Base-by-base conservation (phyloP, 2,113 vertebrate genomes). In the Datnioides undecimradiatus region DNA sequence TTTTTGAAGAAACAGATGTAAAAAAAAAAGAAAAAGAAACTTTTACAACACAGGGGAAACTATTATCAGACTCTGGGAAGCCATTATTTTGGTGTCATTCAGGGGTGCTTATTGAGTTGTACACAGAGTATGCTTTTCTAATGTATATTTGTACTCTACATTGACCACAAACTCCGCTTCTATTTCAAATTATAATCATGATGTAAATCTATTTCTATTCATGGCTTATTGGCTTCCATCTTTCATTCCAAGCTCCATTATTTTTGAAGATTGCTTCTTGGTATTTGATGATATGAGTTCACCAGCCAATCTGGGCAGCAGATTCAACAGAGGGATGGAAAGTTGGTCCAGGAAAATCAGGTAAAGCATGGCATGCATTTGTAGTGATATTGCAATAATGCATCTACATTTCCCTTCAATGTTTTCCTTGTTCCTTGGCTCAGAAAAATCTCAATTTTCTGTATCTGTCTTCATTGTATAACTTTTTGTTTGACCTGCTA, bases 71-170 rank as follows among this genome's bases (percentile, higher is more conserved):
- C 76, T 72, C 73, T 36, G 27, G n/a, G 73, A 81, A 85, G 70
- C 59, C 80, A 86, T 90, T 85, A 90, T 76, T 80, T 72, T 36
- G 34, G 31, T 73, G 86, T 79, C 78, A 80, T 82, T 87, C 84
- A 84, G 62, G 27, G 74, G 10, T 48, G 79, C 86, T 84, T 55
- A 84, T 67, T 80, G 76, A 84, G 41, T 76, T 89, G 85, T 75
- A 73, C 74, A 84, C 82, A 81, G 66, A 64, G 54, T 60, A n/a
- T 78, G 82, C 71, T 77, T 82, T 82, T 89, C 85, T 91, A 91
- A 92, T 90, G 92, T 87, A 85, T 87, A 93, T 93, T 93, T 89
- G 78, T 88, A 87, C 88, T 88, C 88, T 90, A 90, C 88, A 92
- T 92, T 90, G 88, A 92, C 91, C 89, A 90, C 87, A 82, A 79